Conservation (phyloP, 2,113 vertebrate genomes). For the Oncorhynchus keta region DNA sequence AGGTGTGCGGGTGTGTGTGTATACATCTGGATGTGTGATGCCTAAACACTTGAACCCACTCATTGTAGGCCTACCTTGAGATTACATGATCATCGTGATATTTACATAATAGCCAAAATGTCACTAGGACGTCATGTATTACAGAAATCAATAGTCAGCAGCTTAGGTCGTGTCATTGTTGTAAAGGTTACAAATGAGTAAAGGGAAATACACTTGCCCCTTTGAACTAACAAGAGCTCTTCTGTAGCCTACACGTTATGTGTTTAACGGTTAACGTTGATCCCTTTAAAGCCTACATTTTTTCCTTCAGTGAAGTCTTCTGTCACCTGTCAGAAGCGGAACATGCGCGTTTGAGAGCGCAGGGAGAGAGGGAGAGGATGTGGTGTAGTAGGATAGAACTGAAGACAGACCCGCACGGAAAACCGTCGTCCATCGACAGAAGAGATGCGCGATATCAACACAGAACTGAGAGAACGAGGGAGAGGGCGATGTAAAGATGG, state of each 20-base stretch:
- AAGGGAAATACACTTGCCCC: neutral
- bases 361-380: conserved; percentile 20
- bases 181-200: neutral
- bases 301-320: conserved; percentile 57
- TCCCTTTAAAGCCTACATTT: conserved; percentile 63
- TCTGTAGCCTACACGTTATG: neutral
- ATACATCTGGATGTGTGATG: neutral
- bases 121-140: neutral
- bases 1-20: neutral
- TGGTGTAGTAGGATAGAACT: conserved; percentile 31
- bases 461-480: conserved; percentile 13
- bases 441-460: conserved; percentile 62
- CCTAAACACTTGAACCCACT: neutral
- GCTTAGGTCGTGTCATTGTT: neutral
- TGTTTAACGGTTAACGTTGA: conserved; percentile 34
- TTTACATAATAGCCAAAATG: neutral
- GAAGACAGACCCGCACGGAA: conserved; percentile 53
- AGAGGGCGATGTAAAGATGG: conserved; percentile 43
- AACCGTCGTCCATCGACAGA: conserved; percentile 58
- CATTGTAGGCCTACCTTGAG: neutral
- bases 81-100: neutral
- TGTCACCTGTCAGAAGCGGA: conserved; percentile 68
- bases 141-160: neutral
- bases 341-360: conserved; percentile 75
- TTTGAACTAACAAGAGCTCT: no score